Evolutionary conservation across 2,113 vertebrate genomes (phyloP).

Genomic region (Raja brachyura): DNA sequence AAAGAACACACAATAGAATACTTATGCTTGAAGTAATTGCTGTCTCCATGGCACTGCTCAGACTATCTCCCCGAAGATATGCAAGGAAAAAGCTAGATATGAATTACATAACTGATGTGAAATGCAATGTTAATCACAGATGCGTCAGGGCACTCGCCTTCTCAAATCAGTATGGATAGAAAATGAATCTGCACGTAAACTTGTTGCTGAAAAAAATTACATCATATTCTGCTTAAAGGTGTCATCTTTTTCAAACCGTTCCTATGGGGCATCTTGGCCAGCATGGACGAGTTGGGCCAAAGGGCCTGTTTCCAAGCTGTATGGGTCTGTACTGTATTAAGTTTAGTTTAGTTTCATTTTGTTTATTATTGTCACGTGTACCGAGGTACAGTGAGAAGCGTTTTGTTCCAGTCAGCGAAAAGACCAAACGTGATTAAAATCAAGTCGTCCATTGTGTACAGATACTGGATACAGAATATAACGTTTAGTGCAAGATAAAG

Average conservation of each 20-base stretch:
- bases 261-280: too few species aligned
- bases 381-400: too few species aligned
- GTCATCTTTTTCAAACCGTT: background rate
- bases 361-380: too few species aligned
- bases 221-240: background rate
- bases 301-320: too few species aligned
- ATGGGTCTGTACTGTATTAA: too few species aligned
- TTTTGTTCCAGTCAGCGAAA: too few species aligned
- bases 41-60: background rate
- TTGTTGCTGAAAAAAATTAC: background rate
- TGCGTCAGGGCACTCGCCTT: background rate
- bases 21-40: constrained; percentile 24
- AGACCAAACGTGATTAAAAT: too few species aligned
- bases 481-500: too few species aligned
- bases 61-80: background rate
- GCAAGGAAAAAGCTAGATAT: background rate
- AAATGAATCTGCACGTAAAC: background rate
- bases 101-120: background rate
- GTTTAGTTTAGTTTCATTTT: too few species aligned
- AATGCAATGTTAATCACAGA: background rate
- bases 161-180: background rate
- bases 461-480: too few species aligned
- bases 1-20: background rate
- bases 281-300: too few species aligned
- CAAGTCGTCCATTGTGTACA: too few species aligned